Percentiles rank a stretch among this genome's conserved stretches.
These are phyloP conservation scores for Penelope pileata DNA, from an alignment of 2,113 vertebrate species.

Conservation along the genomic window DNA sequence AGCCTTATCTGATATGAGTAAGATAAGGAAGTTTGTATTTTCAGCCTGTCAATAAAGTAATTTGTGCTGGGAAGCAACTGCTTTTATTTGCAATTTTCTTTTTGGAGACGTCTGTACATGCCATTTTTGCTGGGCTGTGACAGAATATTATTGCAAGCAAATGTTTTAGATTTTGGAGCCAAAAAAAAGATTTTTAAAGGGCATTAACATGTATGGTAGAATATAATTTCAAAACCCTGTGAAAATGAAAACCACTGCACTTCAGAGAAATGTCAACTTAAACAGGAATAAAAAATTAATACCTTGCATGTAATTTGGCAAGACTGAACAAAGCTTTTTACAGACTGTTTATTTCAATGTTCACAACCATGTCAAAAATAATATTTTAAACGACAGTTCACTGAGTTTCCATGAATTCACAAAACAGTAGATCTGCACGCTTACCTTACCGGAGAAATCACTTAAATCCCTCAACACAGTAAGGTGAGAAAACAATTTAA, in stretches of 20 bases:
- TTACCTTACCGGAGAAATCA: not conserved
- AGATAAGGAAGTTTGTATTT: constrained; percentile 42
- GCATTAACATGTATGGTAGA: not conserved
- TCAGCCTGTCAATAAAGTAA: constrained; percentile 44
- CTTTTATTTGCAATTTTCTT: constrained; percentile 20
- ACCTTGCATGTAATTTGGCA: not conserved
- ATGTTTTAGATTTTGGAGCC: not conserved
- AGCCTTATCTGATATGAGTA: constrained; percentile 23
- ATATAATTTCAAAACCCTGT: not conserved
- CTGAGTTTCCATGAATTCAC: not conserved
- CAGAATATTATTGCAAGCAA: constrained; percentile 2
- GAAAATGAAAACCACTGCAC: not conserved
- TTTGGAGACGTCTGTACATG: not conserved
- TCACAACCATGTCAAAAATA: not conserved
- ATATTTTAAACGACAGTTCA: not conserved
- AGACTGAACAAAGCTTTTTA: not conserved
- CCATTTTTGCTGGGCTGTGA: not conserved
- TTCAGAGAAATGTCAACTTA: not conserved
- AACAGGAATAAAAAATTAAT: not conserved
- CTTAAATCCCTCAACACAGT: not conserved
- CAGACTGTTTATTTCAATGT: not conserved
- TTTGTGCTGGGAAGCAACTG: constrained; percentile 5
- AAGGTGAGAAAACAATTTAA: not conserved
- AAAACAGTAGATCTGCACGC: not conserved
- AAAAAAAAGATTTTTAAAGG: constrained; percentile 11